Percentiles rank a stretch among this genome's conserved stretches.
These are phyloP conservation scores for Porites lobata DNA, from an alignment of 92 coral and sea anemone genomes.

Conservation along the genomic window DNA sequence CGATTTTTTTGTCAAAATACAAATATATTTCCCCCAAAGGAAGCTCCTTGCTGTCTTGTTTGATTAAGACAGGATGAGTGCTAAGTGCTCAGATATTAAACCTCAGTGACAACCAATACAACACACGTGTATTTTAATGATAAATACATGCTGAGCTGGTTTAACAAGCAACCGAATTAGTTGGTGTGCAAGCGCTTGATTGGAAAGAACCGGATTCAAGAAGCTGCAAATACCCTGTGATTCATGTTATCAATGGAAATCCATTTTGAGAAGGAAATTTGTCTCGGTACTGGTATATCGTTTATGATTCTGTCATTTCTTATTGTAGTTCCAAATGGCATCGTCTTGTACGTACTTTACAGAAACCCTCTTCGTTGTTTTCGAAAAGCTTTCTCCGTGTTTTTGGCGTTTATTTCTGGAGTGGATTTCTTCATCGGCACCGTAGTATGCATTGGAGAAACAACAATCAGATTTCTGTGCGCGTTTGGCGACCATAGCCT, in stretches of 20 bases:
- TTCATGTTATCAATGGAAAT: background rate
- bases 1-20: too few species aligned
- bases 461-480: background rate
- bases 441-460: background rate
- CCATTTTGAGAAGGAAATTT: background rate
- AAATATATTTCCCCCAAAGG: too few species aligned
- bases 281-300: background rate
- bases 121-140: too few species aligned
- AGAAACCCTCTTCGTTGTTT: slow-evolving; percentile 15
- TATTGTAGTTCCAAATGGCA: background rate
- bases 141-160: too few species aligned
- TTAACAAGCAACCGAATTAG: too few species aligned
- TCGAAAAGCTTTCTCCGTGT: slow-evolving; percentile 4
- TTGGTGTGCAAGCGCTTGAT: too few species aligned
- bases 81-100: too few species aligned
- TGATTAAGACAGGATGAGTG: too few species aligned
- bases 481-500: background rate
- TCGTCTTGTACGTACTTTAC: background rate
- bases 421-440: slow-evolving; percentile 8
- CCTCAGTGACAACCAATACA: too few species aligned
- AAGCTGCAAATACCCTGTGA: too few species aligned
- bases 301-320: background rate
- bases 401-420: background rate
- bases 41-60: too few species aligned
- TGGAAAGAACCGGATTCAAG: too few species aligned